Evolutionary conservation across 1,140 invertebrate species (phyloP).

Genomic region (Adelges cooleyi): DNA sequence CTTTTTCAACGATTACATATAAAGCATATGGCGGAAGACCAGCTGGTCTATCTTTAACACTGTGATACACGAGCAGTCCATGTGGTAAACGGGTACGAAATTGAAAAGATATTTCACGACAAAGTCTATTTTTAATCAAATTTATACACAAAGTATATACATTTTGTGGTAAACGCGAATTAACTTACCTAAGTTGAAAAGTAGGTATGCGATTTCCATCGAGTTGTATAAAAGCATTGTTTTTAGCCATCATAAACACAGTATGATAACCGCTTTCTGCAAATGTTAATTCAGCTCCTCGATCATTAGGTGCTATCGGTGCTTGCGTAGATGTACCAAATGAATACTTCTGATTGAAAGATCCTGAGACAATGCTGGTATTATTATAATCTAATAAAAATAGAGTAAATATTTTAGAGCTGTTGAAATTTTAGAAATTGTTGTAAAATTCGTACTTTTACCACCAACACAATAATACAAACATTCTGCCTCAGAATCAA

Average conservation of each 20-base stretch:
- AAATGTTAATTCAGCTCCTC: constrained; percentile 65
- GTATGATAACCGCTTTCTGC: constrained; percentile 63
- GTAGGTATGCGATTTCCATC: constrained; percentile 72
- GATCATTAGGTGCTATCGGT: constrained; percentile 54
- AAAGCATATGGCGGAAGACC: constrained; percentile 68
- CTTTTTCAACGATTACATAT: constrained; percentile 80
- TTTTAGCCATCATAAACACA: constrained; percentile 76
- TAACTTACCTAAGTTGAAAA: constrained; percentile 64
- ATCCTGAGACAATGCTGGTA: neutral
- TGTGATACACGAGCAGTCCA: constrained; percentile 75
- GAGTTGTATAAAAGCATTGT: constrained; percentile 75
- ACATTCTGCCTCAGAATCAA: constrained; percentile 60
- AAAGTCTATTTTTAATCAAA: constrained; percentile 47
- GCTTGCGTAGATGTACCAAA: constrained; percentile 31
- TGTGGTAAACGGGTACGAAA: constrained; percentile 75
- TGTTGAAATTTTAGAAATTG: neutral
- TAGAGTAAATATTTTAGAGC: neutral
- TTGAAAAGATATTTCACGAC: constrained; percentile 74
- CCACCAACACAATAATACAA: constrained; percentile 50
- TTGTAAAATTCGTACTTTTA: constrained; percentile 38
- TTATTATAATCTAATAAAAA: neutral
- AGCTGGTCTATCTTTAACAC: constrained; percentile 66
- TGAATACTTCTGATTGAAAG: constrained; percentile 6
- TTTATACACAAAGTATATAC: neutral
- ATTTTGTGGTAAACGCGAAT: neutral